A percentile compares a stretch with the other conserved stretches of the same genome.
Evolutionary conservation across 2,888 invertebrate genomes (phyloP).

Genomic region (Sympetrum striolatum): DNA sequence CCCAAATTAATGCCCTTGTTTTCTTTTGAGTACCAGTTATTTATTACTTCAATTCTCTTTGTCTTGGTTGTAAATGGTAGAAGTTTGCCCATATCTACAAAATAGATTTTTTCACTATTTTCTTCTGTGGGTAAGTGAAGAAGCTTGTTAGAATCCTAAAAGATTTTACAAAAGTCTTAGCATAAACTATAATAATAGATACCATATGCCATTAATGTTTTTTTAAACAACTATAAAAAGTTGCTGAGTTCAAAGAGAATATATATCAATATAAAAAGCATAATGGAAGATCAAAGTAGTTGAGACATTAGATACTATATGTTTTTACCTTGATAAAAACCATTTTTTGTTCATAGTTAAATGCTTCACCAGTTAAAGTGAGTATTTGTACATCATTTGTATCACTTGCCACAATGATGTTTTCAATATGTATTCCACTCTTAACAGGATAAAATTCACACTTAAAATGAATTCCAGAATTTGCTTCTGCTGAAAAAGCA

Average conservation of each 20-base stretch:
- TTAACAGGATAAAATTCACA: background rate
- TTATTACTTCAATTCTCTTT: background rate
- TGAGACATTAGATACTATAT: too few species aligned
- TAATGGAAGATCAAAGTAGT: too few species aligned
- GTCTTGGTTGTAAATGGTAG: background rate
- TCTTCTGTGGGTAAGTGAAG: background rate
- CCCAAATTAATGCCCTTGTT: too few species aligned
- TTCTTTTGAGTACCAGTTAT: background rate
- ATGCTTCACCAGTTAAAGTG: background rate
- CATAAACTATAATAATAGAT: too few species aligned
- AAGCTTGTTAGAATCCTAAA: background rate
- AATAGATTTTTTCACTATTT: background rate
- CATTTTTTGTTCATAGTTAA: background rate
- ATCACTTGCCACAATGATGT: background rate
- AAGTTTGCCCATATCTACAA: background rate
- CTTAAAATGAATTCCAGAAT: background rate
- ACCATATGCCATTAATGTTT: too few species aligned
- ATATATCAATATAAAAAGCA: too few species aligned
- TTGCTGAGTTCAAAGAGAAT: too few species aligned
- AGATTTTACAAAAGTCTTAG: background rate
- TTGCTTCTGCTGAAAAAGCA: background rate
- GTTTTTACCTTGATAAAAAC: background rate
- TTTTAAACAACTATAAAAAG: too few species aligned
- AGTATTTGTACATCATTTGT: background rate
- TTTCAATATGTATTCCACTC: background rate